Conservation (phyloP, 1,140 invertebrate species). For the Drosophila athabasca region DNA sequence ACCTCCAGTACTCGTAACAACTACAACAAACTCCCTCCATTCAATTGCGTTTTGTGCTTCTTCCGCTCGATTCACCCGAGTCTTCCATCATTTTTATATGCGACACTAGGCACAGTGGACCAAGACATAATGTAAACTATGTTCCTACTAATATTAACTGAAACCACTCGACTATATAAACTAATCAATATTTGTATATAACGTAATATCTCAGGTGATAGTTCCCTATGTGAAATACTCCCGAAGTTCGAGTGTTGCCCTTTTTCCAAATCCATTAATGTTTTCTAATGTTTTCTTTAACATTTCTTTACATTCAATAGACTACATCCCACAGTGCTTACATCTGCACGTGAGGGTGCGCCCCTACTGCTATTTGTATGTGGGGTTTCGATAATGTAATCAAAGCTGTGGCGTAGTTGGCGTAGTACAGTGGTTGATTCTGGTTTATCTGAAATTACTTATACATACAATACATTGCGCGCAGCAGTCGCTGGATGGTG, state of each 20-base stretch:
- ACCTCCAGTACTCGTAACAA: constrained; percentile 38
- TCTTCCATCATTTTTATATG: constrained; percentile 48
- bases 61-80: constrained; percentile 44
- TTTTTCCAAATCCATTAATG: no score
- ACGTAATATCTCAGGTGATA: no score
- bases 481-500: constrained; percentile 10
- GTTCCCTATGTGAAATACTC: no score
- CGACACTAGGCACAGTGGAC: constrained; percentile 37
- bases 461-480: background rate
- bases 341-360: constrained; percentile 36
- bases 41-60: constrained; percentile 60
- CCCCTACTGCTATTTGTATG: constrained; percentile 14
- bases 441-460: constrained; percentile 8
- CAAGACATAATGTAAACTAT: constrained; percentile 2
- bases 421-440: constrained; percentile 1
- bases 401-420: constrained; percentile 30
- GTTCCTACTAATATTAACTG: background rate
- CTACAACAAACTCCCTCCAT: constrained; percentile 41
- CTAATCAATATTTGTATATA: no score
- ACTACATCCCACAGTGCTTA: constrained; percentile 23
- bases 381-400: constrained; percentile 36
- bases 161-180: no score
- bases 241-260: no score
- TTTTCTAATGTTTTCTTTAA: no score
- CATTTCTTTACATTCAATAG: background rate